Evolutionary conservation across 2,113 vertebrate species (phyloP), one percentile per base, ranked within the genome.

Genomic region (Probosciger aterrimus): DNA sequence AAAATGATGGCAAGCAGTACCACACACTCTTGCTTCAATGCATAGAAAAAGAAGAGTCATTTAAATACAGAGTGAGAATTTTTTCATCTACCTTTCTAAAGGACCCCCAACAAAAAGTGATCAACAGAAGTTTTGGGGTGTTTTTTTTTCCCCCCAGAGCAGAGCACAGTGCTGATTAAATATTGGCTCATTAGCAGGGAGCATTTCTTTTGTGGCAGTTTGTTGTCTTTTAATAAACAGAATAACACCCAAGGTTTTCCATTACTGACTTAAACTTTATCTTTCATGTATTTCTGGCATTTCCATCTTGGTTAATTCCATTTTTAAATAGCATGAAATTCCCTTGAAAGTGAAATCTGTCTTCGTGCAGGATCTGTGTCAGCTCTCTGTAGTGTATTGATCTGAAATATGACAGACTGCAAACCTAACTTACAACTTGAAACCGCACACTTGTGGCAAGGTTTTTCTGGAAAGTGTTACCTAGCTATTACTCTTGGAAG

Each of bases 251-350:
- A 44, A 28, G 31, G 16, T 90, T 96, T 94, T 59, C 31, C 75
- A 41, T 44, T 50, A 78, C 39, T 82, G 27, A 67, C 18, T 78
- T 94, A 93, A 94, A 82, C 37, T 95, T 97, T 94, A 86, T 82
- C 67, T 94, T 97, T 95, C 90, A 67, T 41, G 70, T 79, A 95
- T 93, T 96, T 97, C 96, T 96, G 96, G 76, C 75, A 95, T 80
- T 97, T 95, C 44, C 16, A 47, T 95, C 30, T 91, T 86, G 39
- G 70, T 93, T 90, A 90, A 91, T 95, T 95, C 94, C 81, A 69
- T 86, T 94, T 84, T 91, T 93, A 95, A 97, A 95, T 89, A 74
- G 44, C 37, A 79, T 23, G 18, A 70, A 87, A 41, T 67, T 91
- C 90, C 78, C 43, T 86, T 91, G 82, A 65, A 94, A 96, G 24